Base-by-base conservation (phyloP, 1,140 invertebrate genomes). In the Aphis gossypii region DNA sequence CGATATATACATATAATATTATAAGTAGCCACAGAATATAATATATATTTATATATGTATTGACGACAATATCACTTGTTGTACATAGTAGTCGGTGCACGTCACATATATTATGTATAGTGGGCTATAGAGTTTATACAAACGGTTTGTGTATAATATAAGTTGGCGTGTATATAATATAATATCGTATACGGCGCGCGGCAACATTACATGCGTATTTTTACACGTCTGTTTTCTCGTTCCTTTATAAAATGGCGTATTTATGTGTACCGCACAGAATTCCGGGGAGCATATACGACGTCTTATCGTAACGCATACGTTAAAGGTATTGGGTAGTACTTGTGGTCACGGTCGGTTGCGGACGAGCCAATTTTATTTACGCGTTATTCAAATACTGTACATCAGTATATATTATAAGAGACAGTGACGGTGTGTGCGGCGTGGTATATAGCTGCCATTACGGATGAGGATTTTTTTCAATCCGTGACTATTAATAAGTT, bases 201-300 rank as follows among this genome's bases (percentile, higher is more conserved):
- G 60, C n/a, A 76, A 76, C 60, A n/a, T 76, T 18, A 76, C 60
- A 76, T 14, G 60, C 60, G 60, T 76, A 76, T 76, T 76, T 76
- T 76, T n/a, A 76, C 60, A 76, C 60, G 60, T 76, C n/a, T 14
- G 30, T 76, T 76, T 76, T 76, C 60, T 76, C 60, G n/a, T 76
- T 76, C 60, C 60, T 76, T 76, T 76, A 76, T 76, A 76, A 76
- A 76, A 76, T n/a, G 60, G 60, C 60, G 60, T 76, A 76, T 76
- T 76, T 76, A 76, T 76, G 60, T 76, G 60, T n/a, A 76, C 30
- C 11, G n/a, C 30, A 76, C 60, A 20, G 60, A 20, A n/a, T 76
- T 76, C 60, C 30, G 60, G 14, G 60, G 60, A 76, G 60, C 30
- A n/a, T n/a, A n/a, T 30, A 25, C 14, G 30, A 68, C 60, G 60